Percentiles rank a stretch among this genome's conserved stretches.
Conservation (phyloP, 2,113 vertebrate species). For the Anthoscopus minutus region DNA sequence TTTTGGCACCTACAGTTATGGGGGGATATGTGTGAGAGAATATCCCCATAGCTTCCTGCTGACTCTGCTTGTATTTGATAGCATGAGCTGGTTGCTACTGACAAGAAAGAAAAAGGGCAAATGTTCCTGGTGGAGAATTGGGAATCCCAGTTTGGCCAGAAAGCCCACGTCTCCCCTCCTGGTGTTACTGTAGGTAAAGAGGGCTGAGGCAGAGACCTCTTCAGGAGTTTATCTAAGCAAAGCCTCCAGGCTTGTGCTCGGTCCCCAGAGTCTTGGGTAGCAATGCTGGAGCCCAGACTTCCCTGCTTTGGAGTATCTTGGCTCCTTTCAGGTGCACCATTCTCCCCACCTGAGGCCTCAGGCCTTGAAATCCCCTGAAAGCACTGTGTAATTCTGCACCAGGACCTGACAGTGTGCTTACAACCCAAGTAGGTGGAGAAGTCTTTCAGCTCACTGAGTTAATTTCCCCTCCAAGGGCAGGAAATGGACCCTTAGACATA, state of each 20-base stretch:
- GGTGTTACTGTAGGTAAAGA: neutral
- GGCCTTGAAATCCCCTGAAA: neutral
- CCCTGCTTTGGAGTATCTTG: neutral
- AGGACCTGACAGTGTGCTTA: neutral
- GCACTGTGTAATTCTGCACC: accelerated
- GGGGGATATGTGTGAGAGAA: neutral
- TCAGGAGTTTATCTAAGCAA: neutral
- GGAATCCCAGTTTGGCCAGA: neutral
- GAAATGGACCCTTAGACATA: neutral
- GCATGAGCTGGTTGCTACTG: neutral
- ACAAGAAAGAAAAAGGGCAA: neutral
- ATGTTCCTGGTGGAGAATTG: neutral
- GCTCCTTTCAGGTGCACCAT: neutral
- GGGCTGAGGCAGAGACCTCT: neutral
- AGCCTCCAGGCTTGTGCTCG: accelerated
- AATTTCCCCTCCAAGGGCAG: neutral
- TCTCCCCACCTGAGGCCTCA: neutral
- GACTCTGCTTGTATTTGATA: neutral
- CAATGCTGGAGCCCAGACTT: accelerated
- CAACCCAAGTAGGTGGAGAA: neutral
- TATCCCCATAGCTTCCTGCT: neutral
- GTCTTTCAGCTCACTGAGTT: neutral
- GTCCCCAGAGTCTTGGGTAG: neutral
- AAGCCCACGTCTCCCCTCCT: neutral
- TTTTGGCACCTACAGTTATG: neutral